Evolutionary conservation across 2,113 vertebrate species (phyloP), one percentile per base, ranked within the genome.

Genomic region (Phoxinus phoxinus): DNA sequence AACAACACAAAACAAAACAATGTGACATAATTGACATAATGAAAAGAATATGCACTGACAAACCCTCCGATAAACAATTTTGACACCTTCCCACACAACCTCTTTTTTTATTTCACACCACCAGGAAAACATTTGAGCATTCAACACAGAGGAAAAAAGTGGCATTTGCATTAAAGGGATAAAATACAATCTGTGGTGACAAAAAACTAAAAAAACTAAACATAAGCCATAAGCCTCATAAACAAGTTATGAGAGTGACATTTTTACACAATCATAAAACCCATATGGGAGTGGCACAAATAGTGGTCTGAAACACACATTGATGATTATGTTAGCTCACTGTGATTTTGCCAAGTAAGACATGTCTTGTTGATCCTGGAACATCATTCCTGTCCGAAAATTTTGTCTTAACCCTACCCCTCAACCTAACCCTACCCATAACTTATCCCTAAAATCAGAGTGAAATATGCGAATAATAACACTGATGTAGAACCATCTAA

Each of bases 61-160:
- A 90, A 81, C 67, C 80, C 65, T 81, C 44, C 23, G 80, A 85
- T 83, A 85, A 87, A 80, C 41, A 83, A 74, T 80, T 84, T 84
- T 56, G 51, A 84, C 87, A 90, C 87, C 89, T 85, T 87, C 85
- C 87, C 85, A 90, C 89, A 84, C 87, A 71, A 30, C n/a, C 23
- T 32, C 21, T 76, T 67, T 58, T 76, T 81, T 83, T 37, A 88
- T 63, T 58, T 30, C 59, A 41, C 73, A 30, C 77, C 86, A 86
- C 37, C 69, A 80, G 81, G 78, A 41, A 71, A 86, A 80, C 61
- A n/a, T n/a, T n/a, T n/a, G n/a, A n/a, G n/a, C n/a, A n/a, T n/a
- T n/a, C n/a, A n/a, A n/a, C n/a, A n/a, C n/a, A n/a, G n/a, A 80
- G 81, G 78, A 41, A 71, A 86, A 80, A 53, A 84, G 46, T 84